A percentile compares a stretch with the other conserved stretches of the same genome.
Evolutionary conservation across 1,140 invertebrate genomes (phyloP).

Genomic region (Bradynema listronoti): DNA sequence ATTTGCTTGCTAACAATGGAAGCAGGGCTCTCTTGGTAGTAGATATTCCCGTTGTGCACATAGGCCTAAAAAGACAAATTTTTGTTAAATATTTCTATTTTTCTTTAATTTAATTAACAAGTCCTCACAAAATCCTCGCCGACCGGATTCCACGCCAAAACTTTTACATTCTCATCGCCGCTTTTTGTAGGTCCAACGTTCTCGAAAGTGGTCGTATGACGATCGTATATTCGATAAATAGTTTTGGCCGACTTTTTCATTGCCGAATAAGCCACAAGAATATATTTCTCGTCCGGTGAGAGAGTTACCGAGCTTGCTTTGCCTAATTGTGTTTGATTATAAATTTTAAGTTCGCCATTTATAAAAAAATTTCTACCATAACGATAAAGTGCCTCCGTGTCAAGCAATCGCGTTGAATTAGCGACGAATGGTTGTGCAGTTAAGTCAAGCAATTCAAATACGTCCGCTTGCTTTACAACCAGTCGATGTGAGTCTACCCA

Average conservation of each 20-base stretch:
- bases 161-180: slow-evolving; percentile 39
- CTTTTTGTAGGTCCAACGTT: slow-evolving; percentile 43
- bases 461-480: slow-evolving; percentile 27
- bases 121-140: slow-evolving; percentile 37
- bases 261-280: slow-evolving; percentile 27
- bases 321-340: slow-evolving; percentile 39
- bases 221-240: slow-evolving; percentile 38
- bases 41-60: slow-evolving; percentile 45
- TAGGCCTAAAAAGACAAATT: slow-evolving; percentile 37
- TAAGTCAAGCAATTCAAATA: slow-evolving; percentile 34
- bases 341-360: not conserved
- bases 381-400: slow-evolving; percentile 26
- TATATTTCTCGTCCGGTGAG: slow-evolving; percentile 22
- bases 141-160: slow-evolving; percentile 33
- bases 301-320: slow-evolving; percentile 30
- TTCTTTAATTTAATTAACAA: too few species aligned
- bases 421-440: slow-evolving; percentile 11
- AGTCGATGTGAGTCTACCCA: slow-evolving; percentile 36
- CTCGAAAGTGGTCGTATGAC: slow-evolving; percentile 37
- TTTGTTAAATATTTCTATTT: not conserved
- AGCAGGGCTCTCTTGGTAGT: slow-evolving; percentile 42
- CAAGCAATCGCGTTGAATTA: slow-evolving; percentile 13
- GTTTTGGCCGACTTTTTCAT: slow-evolving; percentile 29
- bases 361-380: slow-evolving; percentile 5
- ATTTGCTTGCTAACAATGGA: slow-evolving; percentile 24